phyloP scores from a whole-genome alignment of 2,888 invertebrate species.

The Hedya salicella region DNA sequence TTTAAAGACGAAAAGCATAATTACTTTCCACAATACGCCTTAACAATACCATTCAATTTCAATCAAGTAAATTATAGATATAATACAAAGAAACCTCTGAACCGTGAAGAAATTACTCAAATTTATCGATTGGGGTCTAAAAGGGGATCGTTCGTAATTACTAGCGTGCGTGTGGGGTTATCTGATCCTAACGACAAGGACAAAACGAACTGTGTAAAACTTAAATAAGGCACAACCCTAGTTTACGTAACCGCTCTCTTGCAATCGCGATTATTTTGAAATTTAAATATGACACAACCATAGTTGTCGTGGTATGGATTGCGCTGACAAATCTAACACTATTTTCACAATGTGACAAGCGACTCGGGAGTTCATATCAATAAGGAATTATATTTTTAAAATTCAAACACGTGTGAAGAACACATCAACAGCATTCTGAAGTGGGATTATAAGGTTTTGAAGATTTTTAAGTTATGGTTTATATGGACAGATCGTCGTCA shows the following conservation, averaged over 20 bases:
- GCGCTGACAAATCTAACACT: no score
- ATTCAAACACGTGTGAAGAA: no score
- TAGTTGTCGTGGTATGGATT: no score
- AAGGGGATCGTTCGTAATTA: conserved; percentile 57
- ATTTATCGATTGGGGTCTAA: conserved; percentile 57
- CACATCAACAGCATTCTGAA: no score
- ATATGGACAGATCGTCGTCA: no score
- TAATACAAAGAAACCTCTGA: conserved; percentile 37
- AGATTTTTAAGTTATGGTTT: no score
- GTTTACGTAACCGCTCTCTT: no score
- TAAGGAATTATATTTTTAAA: no score
- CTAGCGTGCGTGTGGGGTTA: conserved; percentile 51
- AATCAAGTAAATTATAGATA: conserved; percentile 33
- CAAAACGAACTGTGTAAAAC: conserved; percentile 43
- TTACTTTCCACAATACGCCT: conserved; percentile 19
- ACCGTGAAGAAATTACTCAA: conserved; percentile 42
- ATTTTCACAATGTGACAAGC: no score
- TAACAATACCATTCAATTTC: conserved; percentile 26
- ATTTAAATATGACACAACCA: background rate
- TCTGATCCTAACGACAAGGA: conserved; percentile 40
- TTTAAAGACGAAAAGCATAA: conserved; percentile 30
- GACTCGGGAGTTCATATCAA: no score
- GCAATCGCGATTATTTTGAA: background rate
- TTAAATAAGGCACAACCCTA: background rate
- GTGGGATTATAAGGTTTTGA: no score